Evolutionary conservation across 2,797 vertebrate species (phyloP), one percentile per base, ranked within the genome.

Genomic region (Eospalax fontanierii): DNA sequence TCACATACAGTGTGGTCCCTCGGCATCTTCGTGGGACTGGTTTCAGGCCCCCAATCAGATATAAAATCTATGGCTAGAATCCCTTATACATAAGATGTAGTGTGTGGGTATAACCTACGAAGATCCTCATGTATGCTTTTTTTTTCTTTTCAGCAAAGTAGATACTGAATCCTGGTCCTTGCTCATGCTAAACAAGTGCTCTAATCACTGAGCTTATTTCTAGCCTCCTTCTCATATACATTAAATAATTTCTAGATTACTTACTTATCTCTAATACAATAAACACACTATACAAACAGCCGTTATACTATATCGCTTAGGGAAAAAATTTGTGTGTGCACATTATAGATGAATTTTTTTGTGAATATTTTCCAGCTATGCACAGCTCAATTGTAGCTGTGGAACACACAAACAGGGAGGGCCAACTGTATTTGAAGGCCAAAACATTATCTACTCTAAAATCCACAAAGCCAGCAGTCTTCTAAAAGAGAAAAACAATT

Each of bases 381-480:
- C 57, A 63, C 26, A 3, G 24, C 2, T 79, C 33, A 68, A 54
- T 79, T 89, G 66, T 38, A 35, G 46, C 30, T 30, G 12, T 54
- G 26, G 46, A 68, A 57, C n/a, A 30, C n/a, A 30, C 8, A 35
- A 78, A 65, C 43, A 68, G 28, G 57, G 71, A 75, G 12, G 30
- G 59, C 40, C 30, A 65, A 35, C 15, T 88, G 33, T 76, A 76
- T 19, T 88, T 88, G 65, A 65, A 74, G 76, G 59, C 8, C 40
- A 50, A 76, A 88, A 88, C 65, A 88, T 18, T 88, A 76, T 24
- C 59, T 33, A 35, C 38, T 76, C 22, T 88, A 76, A 88, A 75
- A 76, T 28, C 30, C 40, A 89, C n/a, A 88, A 88, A 38, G 63
- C 38, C 18, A 79, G 40, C 63, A 78, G 46, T n/a, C 46, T 24